A percentile compares a stretch with the other conserved stretches of the same genome.
Conservation (phyloP, 2,888 invertebrate genomes). For the Quadroppia sp. region DNA sequence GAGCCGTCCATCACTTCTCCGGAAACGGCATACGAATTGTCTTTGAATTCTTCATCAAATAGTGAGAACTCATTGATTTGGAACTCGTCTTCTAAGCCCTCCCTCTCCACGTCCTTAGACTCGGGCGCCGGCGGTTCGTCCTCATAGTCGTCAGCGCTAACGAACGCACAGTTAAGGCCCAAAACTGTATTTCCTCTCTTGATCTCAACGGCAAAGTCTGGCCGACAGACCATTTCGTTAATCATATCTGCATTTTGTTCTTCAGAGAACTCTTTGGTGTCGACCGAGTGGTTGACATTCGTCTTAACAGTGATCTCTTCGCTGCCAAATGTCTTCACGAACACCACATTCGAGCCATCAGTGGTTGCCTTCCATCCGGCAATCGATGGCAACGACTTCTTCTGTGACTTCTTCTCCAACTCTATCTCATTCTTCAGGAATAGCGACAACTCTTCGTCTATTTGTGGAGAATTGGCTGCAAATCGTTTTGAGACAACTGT, state of each 20-base stretch:
- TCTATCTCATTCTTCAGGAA: constrained; percentile 90
- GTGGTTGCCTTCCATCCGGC: constrained; percentile 75
- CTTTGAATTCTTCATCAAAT: constrained; percentile 79
- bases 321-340: constrained; percentile 59
- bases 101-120: constrained; percentile 3
- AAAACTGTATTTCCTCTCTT: constrained; percentile 51
- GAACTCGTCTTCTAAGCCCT: constrained; percentile 64
- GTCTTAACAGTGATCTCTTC: constrained; percentile 74
- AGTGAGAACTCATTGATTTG: constrained; percentile 90
- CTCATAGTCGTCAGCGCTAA: constrained; percentile 20
- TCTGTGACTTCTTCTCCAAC: constrained; percentile 77
- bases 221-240: constrained; percentile 72
- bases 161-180: constrained; percentile 23
- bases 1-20: constrained; percentile 94
- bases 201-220: constrained; percentile 84
- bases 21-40: constrained; percentile 76
- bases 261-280: constrained; percentile 68
- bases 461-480: constrained; percentile 54
- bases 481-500: constrained; percentile 9
- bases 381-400: constrained; percentile 68
- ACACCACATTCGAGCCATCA: constrained; percentile 76
- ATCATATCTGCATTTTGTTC: constrained; percentile 60
- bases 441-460: constrained; percentile 79
- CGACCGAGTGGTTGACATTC: constrained; percentile 92
- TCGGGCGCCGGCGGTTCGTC: constrained; percentile 29